Evolutionary conservation across 37 sponge, comb jelly and placozoan species (phyloP).

Genomic region (Ianthella basta): DNA sequence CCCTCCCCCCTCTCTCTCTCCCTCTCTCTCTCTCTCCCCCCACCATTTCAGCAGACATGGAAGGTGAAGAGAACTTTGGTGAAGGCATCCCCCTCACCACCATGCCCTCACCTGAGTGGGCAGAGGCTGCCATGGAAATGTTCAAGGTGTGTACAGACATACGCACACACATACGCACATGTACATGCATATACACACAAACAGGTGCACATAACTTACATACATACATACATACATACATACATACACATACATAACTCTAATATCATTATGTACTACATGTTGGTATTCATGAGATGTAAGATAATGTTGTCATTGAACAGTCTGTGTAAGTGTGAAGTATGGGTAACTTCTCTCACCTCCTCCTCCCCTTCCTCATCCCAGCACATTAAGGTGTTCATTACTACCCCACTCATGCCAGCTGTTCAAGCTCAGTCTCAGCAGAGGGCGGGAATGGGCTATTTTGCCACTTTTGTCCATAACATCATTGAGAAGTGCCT

Average conservation of each 20-base stretch:
- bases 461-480: constrained; percentile 59
- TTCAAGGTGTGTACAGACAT: constrained; percentile 8
- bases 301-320: too few relatives aligned
- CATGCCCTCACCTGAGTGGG: not conserved
- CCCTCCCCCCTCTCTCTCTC: constrained; percentile 10
- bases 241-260: constrained; percentile 2
- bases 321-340: too few relatives aligned
- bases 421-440: not conserved
- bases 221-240: constrained; percentile 25
- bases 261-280: not conserved
- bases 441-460: constrained; percentile 12
- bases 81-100: not conserved
- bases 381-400: too few relatives aligned
- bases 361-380: too few relatives aligned
- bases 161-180: not conserved
- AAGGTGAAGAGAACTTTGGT: too few relatives aligned
- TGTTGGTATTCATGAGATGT: too few relatives aligned
- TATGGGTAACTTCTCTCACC: too few relatives aligned
- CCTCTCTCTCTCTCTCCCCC: not conserved
- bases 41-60: too few relatives aligned
- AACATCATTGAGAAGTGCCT: constrained; percentile 44
- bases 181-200: constrained; percentile 16
- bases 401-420: not conserved
- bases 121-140: not conserved
- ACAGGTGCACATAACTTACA: constrained; percentile 8